Conservation (phyloP, 2,113 vertebrate genomes). For the Cepphus grylle region DNA sequence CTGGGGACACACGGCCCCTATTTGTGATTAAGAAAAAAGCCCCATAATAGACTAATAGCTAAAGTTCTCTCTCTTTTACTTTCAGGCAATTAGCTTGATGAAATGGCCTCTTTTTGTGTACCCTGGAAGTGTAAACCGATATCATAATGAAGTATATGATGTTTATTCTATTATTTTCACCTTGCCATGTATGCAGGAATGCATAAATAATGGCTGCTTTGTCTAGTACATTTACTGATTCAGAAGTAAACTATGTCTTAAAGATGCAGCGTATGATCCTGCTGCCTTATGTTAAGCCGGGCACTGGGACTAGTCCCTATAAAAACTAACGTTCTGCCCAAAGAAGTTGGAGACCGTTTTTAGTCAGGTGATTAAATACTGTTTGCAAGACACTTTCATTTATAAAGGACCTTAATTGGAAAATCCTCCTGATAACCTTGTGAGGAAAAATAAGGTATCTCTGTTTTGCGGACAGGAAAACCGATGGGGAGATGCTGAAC, state of each 20-base stretch:
- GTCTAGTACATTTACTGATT: constrained; percentile 70
- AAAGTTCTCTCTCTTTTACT: constrained; percentile 97
- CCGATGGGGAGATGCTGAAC: neutral
- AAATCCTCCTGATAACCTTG: neutral
- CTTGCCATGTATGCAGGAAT: constrained; percentile 78
- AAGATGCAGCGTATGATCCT: constrained; percentile 65
- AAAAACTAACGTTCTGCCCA: neutral
- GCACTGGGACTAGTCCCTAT: neutral
- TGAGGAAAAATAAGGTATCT: neutral
- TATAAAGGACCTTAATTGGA: neutral
- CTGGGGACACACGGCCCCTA: constrained; percentile 90
- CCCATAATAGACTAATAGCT: constrained; percentile 93
- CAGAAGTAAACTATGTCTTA: constrained; percentile 74
- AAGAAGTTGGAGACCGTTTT: neutral
- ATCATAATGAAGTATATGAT: constrained; percentile 90
- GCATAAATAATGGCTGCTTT: constrained; percentile 76
- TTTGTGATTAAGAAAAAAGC: constrained; percentile 99
- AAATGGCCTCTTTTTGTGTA: constrained; percentile 87
- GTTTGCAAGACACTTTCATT: neutral
- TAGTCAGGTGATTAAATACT: neutral
- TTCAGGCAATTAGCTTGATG: constrained; percentile 99
- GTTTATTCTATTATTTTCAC: constrained; percentile 93
- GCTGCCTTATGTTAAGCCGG: neutral
- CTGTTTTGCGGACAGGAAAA: neutral
- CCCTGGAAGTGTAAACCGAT: constrained; percentile 90